A percentile compares a stretch with the other conserved stretches of the same genome.
These are phyloP conservation scores for Cabera pusaria DNA, from an alignment of 2,888 invertebrate genomes.

Conservation along the genomic window DNA sequence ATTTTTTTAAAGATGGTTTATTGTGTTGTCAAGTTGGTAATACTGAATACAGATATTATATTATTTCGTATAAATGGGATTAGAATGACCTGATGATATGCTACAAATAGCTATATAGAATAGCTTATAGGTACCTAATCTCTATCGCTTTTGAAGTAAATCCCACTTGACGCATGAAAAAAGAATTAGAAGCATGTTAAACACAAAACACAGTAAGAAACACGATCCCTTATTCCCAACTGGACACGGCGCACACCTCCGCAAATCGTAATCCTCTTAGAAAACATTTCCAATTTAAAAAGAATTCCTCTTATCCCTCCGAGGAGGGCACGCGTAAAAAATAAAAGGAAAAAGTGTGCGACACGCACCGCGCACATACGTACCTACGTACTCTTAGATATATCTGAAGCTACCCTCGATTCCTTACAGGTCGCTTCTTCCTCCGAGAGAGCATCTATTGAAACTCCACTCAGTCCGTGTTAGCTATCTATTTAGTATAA, in stretches of 20 bases:
- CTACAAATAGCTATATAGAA: too few species aligned
- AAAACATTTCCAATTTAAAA: conserved; percentile 84
- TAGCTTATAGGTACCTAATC: background rate
- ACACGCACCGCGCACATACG: conserved; percentile 58
- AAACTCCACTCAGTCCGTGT: conserved; percentile 83
- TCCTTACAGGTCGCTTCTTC: conserved; percentile 81
- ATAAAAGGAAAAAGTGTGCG: conserved; percentile 78
- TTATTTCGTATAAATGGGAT: too few species aligned
- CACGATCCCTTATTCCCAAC: conserved; percentile 68
- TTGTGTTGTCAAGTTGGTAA: too few species aligned
- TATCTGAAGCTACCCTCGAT: conserved; percentile 67
- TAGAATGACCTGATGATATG: too few species aligned
- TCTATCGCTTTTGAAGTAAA: too few species aligned
- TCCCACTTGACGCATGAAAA: conserved; percentile 46
- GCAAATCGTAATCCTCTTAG: conserved; percentile 83
- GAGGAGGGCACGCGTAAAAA: conserved; percentile 80
- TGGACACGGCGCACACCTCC: conserved; percentile 64
- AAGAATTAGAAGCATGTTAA: conserved; percentile 57
- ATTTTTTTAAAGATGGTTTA: too few species aligned
- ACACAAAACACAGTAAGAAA: conserved; percentile 61
- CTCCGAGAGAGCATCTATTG: conserved; percentile 82
- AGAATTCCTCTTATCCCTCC: conserved; percentile 80
- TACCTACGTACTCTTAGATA: conserved; percentile 50
- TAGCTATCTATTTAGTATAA: conserved; percentile 84
- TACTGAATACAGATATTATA: too few species aligned